Evolutionary conservation across 2,113 vertebrate species (phyloP).

Genomic region (Crotalus helleri): DNA sequence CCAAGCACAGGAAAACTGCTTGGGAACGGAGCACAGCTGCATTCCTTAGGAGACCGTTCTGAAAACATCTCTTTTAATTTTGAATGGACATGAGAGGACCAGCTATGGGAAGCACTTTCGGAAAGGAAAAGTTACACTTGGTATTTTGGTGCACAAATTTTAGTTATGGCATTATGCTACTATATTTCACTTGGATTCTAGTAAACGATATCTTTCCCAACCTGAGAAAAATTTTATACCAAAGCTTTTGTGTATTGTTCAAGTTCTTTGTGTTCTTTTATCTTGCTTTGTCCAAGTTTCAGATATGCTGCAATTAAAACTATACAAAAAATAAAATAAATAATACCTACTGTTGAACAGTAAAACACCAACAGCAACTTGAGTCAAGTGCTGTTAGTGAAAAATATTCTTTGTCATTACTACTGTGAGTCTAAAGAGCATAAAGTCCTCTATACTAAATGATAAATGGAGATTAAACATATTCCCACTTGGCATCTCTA

Average conservation of each 20-base stretch:
- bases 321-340: neutral
- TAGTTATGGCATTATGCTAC: neutral
- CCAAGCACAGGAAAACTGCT: neutral
- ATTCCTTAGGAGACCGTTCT: neutral
- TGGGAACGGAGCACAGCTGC: neutral
- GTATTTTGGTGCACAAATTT: neutral
- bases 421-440: neutral
- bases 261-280: neutral
- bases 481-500: neutral
- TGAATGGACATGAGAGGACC: neutral
- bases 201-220: neutral
- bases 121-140: neutral
- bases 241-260: neutral
- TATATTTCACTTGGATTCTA: neutral
- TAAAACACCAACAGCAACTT: neutral
- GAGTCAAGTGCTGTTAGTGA: neutral
- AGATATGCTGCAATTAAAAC: neutral
- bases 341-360: neutral
- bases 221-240: neutral
- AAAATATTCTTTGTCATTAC: neutral
- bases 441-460: neutral
- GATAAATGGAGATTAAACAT: neutral
- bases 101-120: neutral
- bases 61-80: neutral
- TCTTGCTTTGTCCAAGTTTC: neutral